A percentile compares a stretch with the other conserved stretches of the same genome.
Conservation (phyloP, 2,113 vertebrate genomes). For the Salvelinus alpinus region DNA sequence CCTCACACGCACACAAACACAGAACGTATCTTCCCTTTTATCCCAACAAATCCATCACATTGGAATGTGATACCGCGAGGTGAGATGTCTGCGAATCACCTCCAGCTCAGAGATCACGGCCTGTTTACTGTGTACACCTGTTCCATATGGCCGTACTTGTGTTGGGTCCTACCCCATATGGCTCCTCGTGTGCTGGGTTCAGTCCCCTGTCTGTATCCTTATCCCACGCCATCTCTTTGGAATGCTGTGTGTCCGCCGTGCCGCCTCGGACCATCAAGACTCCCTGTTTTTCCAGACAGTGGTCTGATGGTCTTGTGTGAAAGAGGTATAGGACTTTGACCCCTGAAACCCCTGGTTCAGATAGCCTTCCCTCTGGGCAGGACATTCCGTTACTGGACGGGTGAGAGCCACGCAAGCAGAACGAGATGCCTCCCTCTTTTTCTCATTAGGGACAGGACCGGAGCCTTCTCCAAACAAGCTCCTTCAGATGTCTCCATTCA, state of each 20-base stretch:
- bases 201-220: slow-evolving; percentile 31
- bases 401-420: too few relatives aligned
- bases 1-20: slow-evolving; percentile 12
- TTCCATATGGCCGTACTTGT: slow-evolving; percentile 70
- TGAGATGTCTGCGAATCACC: slow-evolving; percentile 49
- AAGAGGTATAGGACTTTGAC: slow-evolving; percentile 27
- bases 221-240: slow-evolving; percentile 58
- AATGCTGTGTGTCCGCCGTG: slow-evolving; percentile 29
- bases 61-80: slow-evolving; percentile 67
- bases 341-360: slow-evolving; percentile 35
- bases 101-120: slow-evolving; percentile 56
- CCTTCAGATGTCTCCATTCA: background rate
- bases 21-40: slow-evolving; percentile 33
- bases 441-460: too few relatives aligned
- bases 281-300: slow-evolving; percentile 12
- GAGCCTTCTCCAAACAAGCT: slow-evolving; percentile 46
- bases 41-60: slow-evolving; percentile 64
- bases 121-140: slow-evolving; percentile 64
- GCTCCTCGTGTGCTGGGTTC: background rate
- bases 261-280: background rate
- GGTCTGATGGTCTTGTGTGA: slow-evolving; percentile 45
- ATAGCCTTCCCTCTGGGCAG: background rate
- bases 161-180: slow-evolving; percentile 38
- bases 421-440: too few relatives aligned
- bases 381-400: too few relatives aligned